These are phyloP conservation scores for Chrysolina americana DNA, from an alignment of 2,888 invertebrate species.

Conservation along the genomic window DNA sequence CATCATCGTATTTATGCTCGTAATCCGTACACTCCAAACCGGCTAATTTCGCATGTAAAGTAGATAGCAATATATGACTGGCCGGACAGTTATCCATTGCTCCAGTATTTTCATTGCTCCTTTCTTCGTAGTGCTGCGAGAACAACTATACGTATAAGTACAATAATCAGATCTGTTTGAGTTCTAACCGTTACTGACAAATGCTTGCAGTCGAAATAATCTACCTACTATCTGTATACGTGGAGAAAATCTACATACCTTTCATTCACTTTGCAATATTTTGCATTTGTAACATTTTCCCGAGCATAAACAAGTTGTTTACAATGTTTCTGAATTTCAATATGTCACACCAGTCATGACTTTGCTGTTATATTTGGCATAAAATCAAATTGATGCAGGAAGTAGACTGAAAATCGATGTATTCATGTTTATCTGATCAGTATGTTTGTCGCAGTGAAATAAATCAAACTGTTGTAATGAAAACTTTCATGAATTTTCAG, in stretches of 20 bases:
- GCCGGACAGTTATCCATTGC: too few species aligned
- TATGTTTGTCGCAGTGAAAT: neutral
- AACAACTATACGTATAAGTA: too few species aligned
- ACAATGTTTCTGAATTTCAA: constrained; percentile 39
- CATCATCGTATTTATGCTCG: too few species aligned
- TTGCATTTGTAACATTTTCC: constrained; percentile 30
- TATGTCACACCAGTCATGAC: constrained; percentile 35
- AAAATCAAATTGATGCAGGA: neutral
- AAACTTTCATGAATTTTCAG: neutral
- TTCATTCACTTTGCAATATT: constrained; percentile 33
- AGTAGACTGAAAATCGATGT: constrained; percentile 8
- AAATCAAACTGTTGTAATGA: neutral
- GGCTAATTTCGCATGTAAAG: too few species aligned
- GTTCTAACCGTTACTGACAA: too few species aligned
- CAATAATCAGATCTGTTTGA: too few species aligned
- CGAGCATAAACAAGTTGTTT: constrained; percentile 37
- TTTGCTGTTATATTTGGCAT: constrained; percentile 9
- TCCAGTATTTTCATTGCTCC: too few species aligned
- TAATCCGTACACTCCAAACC: too few species aligned
- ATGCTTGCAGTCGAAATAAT: neutral
- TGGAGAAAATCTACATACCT: constrained; percentile 32
- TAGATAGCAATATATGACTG: too few species aligned
- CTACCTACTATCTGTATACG: constrained; percentile 25
- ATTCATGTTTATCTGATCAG: constrained; percentile 18
- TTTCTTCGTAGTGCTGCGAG: too few species aligned